Percentiles rank a stretch among this genome's conserved stretches.
phyloP scores from a whole-genome alignment of 2,888 invertebrate species.

The Incurvaria masculella region DNA sequence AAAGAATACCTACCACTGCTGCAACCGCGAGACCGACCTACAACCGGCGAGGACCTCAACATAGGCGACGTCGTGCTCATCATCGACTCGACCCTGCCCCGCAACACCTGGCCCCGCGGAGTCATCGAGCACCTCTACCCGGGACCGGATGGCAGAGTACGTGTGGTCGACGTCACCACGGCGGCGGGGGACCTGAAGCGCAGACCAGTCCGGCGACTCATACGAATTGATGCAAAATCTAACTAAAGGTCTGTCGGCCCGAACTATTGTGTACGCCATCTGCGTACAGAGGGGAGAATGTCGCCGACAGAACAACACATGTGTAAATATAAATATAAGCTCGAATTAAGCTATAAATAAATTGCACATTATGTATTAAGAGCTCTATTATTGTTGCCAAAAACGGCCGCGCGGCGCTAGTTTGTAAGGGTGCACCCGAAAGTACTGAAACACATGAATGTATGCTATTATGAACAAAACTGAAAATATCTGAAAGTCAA shows the following conservation, averaged over 20 bases:
- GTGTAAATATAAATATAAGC: too few relatives aligned
- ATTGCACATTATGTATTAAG: too few relatives aligned
- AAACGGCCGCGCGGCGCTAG: too few relatives aligned
- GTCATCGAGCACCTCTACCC: background rate
- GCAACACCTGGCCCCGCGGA: conserved; percentile 3
- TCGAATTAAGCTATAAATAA: too few relatives aligned
- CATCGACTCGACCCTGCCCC: conserved; percentile 2
- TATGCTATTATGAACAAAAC: too few relatives aligned
- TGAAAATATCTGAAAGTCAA: too few relatives aligned
- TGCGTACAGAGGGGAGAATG: background rate
- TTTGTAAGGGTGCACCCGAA: too few relatives aligned
- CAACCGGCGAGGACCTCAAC: background rate
- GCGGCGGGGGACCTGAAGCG: background rate
- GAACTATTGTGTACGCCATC: background rate
- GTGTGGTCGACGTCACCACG: conserved; percentile 2
- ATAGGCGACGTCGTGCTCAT: conserved; percentile 4
- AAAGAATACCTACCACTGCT: conserved; percentile 3
- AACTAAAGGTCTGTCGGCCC: background rate
- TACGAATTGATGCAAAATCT: too few relatives aligned
- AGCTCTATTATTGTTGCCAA: too few relatives aligned
- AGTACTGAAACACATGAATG: too few relatives aligned
- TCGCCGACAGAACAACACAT: too few relatives aligned
- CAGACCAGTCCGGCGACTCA: background rate
- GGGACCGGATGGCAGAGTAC: conserved; percentile 5
- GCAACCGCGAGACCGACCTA: background rate